Conservation (phyloP, 2,113 vertebrate species). For the Myotis brandtii region DNA sequence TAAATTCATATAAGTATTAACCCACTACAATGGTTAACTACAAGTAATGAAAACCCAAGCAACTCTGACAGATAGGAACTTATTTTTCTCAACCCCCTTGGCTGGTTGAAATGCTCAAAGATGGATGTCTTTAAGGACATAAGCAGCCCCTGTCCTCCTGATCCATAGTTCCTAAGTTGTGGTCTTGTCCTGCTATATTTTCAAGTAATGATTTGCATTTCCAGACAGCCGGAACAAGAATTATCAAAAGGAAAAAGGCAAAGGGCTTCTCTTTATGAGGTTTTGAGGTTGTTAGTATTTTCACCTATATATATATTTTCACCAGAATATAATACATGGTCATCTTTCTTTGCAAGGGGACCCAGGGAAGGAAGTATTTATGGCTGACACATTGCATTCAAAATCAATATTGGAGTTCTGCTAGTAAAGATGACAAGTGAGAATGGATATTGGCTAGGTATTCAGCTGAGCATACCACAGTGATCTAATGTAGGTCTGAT, state of each 20-base stretch:
- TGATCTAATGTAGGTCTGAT: not conserved
- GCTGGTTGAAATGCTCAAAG: not conserved
- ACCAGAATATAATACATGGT: not conserved
- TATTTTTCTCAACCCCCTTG: not conserved
- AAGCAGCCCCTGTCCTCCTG: not conserved
- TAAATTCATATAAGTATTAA: not conserved
- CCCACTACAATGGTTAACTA: not conserved
- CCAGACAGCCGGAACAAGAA: not conserved
- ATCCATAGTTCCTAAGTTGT: not conserved
- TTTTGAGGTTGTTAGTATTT: not conserved
- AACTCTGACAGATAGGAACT: not conserved
- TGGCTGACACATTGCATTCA: not conserved
- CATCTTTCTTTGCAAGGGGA: not conserved
- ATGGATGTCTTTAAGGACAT: not conserved
- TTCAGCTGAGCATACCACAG: not conserved
- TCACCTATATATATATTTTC: not conserved
- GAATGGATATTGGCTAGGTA: not conserved
- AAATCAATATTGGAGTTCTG: not conserved
- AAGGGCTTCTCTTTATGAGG: not conserved
- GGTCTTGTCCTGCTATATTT: not conserved
- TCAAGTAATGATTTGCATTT: not conserved
- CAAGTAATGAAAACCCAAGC: not conserved
- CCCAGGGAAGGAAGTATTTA: not conserved
- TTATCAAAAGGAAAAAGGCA: not conserved
- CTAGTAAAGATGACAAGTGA: not conserved